Conservation (phyloP, 2,888 invertebrate genomes). For the Acleris cristana region DNA sequence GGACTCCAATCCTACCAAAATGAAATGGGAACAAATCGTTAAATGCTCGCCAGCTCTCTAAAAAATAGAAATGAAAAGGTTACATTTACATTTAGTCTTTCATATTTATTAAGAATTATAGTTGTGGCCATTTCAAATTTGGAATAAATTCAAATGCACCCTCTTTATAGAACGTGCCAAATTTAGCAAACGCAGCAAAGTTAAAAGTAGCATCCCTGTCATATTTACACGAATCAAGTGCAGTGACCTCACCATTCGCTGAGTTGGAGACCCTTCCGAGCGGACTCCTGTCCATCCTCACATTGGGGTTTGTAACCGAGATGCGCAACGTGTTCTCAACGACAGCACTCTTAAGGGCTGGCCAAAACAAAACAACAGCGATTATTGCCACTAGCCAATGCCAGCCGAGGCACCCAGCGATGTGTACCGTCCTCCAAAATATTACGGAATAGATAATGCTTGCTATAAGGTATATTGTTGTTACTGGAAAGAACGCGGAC, state of each 20-base stretch:
- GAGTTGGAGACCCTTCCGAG: slow-evolving; percentile 33
- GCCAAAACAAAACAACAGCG: slow-evolving; percentile 72
- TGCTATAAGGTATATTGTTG: slow-evolving; percentile 57
- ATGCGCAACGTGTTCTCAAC: slow-evolving; percentile 41
- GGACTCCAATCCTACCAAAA: too few relatives aligned
- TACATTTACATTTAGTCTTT: too few relatives aligned
- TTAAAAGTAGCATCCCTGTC: too few relatives aligned
- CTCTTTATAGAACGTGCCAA: too few relatives aligned
- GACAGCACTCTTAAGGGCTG: slow-evolving; percentile 56
- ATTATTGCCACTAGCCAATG: slow-evolving; percentile 59
- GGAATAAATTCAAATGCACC: too few relatives aligned
- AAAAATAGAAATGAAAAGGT: too few relatives aligned
- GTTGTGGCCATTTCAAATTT: too few relatives aligned
- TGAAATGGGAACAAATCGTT: too few relatives aligned
- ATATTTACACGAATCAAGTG: background rate
- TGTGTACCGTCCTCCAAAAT: slow-evolving; percentile 57
- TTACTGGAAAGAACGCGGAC: slow-evolving; percentile 49
- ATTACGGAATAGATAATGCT: slow-evolving; percentile 58
- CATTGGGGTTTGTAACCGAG: slow-evolving; percentile 40
- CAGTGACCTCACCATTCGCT: slow-evolving; percentile 43
- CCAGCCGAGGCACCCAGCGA: slow-evolving; percentile 49
- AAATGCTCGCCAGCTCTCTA: too few relatives aligned
- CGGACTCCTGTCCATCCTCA: slow-evolving; percentile 42
- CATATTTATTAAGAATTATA: too few relatives aligned
- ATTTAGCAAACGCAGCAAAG: too few relatives aligned